Evolutionary conservation across 2,888 invertebrate species (phyloP), one percentile per base, ranked within the genome.

Genomic region (Tigriopus californicus): DNA sequence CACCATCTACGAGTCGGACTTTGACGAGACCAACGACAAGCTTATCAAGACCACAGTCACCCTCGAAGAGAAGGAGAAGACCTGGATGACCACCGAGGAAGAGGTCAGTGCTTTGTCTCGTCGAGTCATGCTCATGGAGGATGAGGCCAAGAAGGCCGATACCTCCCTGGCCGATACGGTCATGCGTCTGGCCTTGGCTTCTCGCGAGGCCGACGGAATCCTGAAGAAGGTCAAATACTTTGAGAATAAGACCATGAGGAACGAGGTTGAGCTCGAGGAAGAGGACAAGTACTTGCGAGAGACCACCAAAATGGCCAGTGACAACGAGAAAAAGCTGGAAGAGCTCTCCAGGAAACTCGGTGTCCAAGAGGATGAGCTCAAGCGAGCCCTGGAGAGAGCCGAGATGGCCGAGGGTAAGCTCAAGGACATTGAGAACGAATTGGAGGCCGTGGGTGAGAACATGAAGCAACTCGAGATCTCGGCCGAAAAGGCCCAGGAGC

Each of bases 171-270:
- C 59, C 5, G 52, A 59, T 22, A 59, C 58, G n/a, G 58, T 58
- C n/a, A 58, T 49, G 33, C 48, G 49, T 20, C 49, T 58, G 11
- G 58, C 58, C 33, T 20, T 58, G 12, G 48, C 58, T 44, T 58
- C 58, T 5, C 48, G 49, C 11, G 58, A 58, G 18, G 58, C 58
- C 18, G 58, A 58, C 24, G 25, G 33, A 11, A 51, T 58, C 49
- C 18, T 58, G n/a, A 58, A 58, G 49, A 59, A 59, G 51, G 59
- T 59, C 11, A 52, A 59, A 41, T 49, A 41, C 41, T 52, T 59
- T 58, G 58, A 58, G 58, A 49, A 33, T 41, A 59, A 59, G 44
- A 56, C 56, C 56, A 56, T 56, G 56, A 56, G 46, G 18, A 56
- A 56, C 33, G 56, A 56, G 46, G 58, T 58, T 20, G 51, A 48